Evolutionary conservation across 2,888 invertebrate species (phyloP), one percentile per base, ranked within the genome.

Genomic region (Bursaphelenchus okinawaensis): DNA sequence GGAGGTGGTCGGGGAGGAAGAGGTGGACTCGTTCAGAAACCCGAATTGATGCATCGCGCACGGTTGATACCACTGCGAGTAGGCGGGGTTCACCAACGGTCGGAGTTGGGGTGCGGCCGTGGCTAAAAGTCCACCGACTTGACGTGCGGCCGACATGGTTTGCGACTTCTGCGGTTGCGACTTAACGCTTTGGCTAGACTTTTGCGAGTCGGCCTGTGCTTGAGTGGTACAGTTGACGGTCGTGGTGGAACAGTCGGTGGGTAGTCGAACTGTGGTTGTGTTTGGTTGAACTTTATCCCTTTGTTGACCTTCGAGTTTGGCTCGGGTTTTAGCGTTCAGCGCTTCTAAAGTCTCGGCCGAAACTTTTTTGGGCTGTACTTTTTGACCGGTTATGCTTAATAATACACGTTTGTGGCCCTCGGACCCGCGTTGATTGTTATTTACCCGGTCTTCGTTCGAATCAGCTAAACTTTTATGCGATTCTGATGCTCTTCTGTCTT

Each of bases 1-100:
- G 22, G 60, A 55, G 16, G 26, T 24, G 12, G 57, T 24, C 20
- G 60, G 60, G 3, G 60, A 59, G 1, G 60, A 59, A n/a, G 29
- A 50, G 19, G 54, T 8, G n/a, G 60, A 59, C 40, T 40, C 40
- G 40, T 40, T 40, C 40, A 40, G 40, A 1, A 40, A n/a, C 20
- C 51, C 51, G 60, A 59, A 59, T 40, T 40, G 40, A 4, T 1
- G 40, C 40, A 40, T 40, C 40, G 40, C 40, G 40, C 40, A 40
- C 40, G 40, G 40, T n/a, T 40, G 40, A 40, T 40, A 40, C 40
- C 26, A 56, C 24, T 56, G 20, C 26, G 27, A 56, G 26, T 26
- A 52, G 52, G 24, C 22, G 52, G 52, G 40, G 40, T 40, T 40
- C 3, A 6, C n/a, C 40, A 40, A n/a, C 6, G 40, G 40, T 40